Base-by-base conservation (phyloP, 2,888 invertebrate species). In the Anoncus sp. region DNA sequence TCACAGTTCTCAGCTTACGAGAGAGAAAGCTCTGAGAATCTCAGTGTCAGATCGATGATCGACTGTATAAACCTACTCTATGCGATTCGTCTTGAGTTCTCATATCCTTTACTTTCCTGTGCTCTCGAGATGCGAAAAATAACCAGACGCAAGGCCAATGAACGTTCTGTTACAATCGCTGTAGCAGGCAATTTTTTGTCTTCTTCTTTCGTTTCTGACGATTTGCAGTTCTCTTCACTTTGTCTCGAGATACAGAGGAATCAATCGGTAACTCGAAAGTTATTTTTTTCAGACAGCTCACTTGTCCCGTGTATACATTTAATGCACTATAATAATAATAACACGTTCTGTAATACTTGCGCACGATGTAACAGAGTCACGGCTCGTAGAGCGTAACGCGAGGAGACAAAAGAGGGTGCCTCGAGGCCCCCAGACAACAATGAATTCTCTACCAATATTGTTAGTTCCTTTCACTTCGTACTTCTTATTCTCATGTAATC, bases 351-450 rank as follows among this genome's bases (percentile, higher is more conserved):
- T 40, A 57, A 63, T 65, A 65, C 55, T 63, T 62, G 55, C 75
- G 70, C 67, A 69, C 73, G 45, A 51, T 67, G 71, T 70, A 81
- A 72, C 65, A 79, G 79, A 82, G 83, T 84, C 83, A 83, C 77
- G 82, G 82, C 80, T 83, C 83, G 84, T 79, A 75, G 79, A 83
- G 83, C 82, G 80, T 82, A 80, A 81, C 83, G 81, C 77, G 75
- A 74, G 45, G 60, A 38, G 51, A 49, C 66, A 51, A 51, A 49
- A 49, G 60, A 70, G 53, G 27, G 75, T 73, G 74, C 55, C 75
- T 65, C 77, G 74, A 74, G 75, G 71, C n/a, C 81, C 81, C 83
- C 83, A 83, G 83, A 83, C 84, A 83, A 83, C 85, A 83, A 85
- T 85, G 85, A 84, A 84, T 83, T 81, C 80, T 66, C 53, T 51